These are phyloP conservation scores for Todiramphus saurophagus DNA, from an alignment of 2,113 vertebrate genomes.

Conservation along the genomic window DNA sequence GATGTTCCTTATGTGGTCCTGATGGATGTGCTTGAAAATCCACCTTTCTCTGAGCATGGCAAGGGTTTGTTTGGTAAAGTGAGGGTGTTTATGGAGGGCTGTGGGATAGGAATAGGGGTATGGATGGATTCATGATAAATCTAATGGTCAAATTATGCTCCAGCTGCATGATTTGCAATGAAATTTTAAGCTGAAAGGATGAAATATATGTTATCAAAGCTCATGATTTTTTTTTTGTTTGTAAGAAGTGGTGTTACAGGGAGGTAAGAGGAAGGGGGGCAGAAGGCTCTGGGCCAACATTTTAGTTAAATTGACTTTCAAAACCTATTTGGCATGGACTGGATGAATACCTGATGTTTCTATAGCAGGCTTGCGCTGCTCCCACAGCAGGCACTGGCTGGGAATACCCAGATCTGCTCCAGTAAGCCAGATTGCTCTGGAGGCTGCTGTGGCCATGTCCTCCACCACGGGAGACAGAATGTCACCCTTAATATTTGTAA, in stretches of 20 bases:
- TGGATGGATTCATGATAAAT: not conserved
- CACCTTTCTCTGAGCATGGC: not conserved
- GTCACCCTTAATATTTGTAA: not conserved
- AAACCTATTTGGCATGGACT: accelerated
- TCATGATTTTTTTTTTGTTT: no score
- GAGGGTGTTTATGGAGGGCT: not conserved
- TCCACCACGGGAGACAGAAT: not conserved
- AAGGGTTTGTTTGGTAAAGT: not conserved
- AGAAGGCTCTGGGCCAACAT: accelerated
- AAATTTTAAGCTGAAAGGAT: not conserved
- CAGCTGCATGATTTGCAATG: not conserved
- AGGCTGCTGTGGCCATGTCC: not conserved
- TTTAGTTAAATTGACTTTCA: not conserved
- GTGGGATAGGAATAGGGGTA: not conserved
- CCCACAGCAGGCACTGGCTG: no score
- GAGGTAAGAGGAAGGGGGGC: not conserved
- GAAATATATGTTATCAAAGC: not conserved
- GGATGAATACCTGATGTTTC: accelerated
- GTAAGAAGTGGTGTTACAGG: not conserved
- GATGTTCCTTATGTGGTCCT: not conserved
- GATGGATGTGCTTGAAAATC: not conserved
- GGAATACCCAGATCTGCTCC: not conserved
- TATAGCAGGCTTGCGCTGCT: accelerated
- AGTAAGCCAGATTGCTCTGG: not conserved
- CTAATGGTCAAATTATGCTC: not conserved